phyloP scores from a whole-genome alignment of 2,113 vertebrate species.

The Heliornis fulica region DNA sequence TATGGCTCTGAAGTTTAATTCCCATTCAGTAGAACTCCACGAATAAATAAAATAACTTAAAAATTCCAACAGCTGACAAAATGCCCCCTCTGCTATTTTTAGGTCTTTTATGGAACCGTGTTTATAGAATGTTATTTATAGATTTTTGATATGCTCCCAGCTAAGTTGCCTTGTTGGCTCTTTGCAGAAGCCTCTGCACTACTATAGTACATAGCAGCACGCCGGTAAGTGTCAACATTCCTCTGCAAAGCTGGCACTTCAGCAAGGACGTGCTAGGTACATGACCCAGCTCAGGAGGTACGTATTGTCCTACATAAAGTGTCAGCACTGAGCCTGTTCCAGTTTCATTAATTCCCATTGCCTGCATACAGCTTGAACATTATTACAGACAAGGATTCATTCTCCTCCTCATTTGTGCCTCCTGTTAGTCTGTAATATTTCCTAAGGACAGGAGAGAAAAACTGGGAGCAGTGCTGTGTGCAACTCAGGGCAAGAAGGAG shows the following conservation, averaged over 20 bases:
- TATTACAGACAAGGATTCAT: background rate
- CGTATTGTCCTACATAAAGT: conserved; percentile 26
- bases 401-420: background rate
- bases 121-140: conserved; percentile 40
- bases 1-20: background rate
- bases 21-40: background rate
- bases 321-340: conserved; percentile 4
- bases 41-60: background rate
- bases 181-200: conserved; percentile 4
- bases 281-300: conserved; percentile 18
- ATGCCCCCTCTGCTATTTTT: background rate
- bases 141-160: background rate
- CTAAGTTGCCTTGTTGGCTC: background rate
- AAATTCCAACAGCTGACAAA: background rate
- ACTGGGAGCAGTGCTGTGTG: background rate
- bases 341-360: background rate
- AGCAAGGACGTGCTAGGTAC: conserved; percentile 9
- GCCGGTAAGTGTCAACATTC: conserved; percentile 33
- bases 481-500: background rate
- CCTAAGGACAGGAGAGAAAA: background rate
- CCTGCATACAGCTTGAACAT: background rate
- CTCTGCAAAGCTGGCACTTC: conserved; percentile 20
- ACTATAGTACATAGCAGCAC: background rate
- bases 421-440: background rate
- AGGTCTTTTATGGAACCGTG: background rate